A percentile compares a stretch with the other conserved stretches of the same genome.
Conservation (phyloP, 2,888 invertebrate species). For the Acronicta aceris region DNA sequence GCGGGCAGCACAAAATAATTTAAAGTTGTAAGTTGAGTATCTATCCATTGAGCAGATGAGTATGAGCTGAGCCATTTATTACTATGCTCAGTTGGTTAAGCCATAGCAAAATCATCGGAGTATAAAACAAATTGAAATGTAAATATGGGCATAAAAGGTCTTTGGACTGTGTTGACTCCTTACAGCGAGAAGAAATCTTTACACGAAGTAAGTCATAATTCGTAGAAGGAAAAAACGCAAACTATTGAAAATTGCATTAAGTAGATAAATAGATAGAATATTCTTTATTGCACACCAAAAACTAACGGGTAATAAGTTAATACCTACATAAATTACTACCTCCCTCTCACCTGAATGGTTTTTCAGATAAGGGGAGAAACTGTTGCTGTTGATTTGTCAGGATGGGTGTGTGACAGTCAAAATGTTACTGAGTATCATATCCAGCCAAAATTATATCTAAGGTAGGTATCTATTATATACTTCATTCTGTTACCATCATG, state of each 20-base stretch:
- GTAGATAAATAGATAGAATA: too few species aligned
- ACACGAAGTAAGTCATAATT: conserved; percentile 92
- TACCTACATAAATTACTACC: too few species aligned
- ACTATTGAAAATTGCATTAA: conserved; percentile 8
- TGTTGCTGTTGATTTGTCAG: conserved; percentile 96
- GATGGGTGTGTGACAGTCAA: conserved; percentile 97
- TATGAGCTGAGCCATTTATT: too few species aligned
- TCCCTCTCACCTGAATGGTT: background rate
- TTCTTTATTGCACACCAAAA: too few species aligned
- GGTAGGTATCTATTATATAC: conserved; percentile 85
- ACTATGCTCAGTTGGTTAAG: too few species aligned
- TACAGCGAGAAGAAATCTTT: conserved; percentile 93
- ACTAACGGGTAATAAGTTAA: too few species aligned
- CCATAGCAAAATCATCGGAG: background rate
- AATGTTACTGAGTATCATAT: conserved; percentile 92
- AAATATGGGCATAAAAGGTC: conserved; percentile 95
- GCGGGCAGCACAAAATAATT: too few species aligned
- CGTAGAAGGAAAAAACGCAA: too few species aligned
- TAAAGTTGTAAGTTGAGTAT: too few species aligned
- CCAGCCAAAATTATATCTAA: conserved; percentile 94
- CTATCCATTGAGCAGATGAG: too few species aligned
- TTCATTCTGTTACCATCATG: too few species aligned
- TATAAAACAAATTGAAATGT: background rate
- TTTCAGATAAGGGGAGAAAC: conserved; percentile 91
- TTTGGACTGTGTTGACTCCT: conserved; percentile 95